Percentiles rank a stretch among this genome's conserved stretches.
These are phyloP conservation scores for Elegia similella DNA, from an alignment of 2,888 invertebrate genomes.

Conservation along the genomic window DNA sequence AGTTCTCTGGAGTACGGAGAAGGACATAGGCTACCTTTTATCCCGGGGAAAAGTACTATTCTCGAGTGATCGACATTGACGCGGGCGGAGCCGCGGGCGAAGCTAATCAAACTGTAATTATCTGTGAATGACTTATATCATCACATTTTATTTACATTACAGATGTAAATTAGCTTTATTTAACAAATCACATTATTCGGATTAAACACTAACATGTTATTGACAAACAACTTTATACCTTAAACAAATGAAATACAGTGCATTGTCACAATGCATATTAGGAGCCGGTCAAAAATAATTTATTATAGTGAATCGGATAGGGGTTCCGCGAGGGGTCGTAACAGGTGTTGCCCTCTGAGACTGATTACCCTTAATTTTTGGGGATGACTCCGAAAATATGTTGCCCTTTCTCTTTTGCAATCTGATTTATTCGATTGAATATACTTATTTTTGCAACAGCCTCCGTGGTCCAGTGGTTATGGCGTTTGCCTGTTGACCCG, in stretches of 20 bases:
- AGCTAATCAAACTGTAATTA: too few species aligned
- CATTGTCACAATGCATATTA: not conserved
- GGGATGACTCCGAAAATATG: constrained; percentile 44
- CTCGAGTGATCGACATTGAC: too few species aligned
- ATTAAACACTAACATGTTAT: not conserved
- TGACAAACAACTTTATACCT: not conserved
- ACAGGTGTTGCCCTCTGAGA: constrained; percentile 55
- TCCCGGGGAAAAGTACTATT: too few species aligned
- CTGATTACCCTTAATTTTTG: constrained; percentile 55
- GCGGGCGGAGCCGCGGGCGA: too few species aligned
- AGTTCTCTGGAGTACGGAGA: too few species aligned
- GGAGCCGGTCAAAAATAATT: constrained; percentile 23
- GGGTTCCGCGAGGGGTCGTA: constrained; percentile 42
- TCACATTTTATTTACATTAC: constrained; percentile 1
- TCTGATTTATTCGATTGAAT: constrained; percentile 6
- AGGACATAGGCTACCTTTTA: too few species aligned
- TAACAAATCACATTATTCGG: constrained; percentile 29
- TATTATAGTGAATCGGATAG: constrained; percentile 40
- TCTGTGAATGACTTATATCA: too few species aligned
- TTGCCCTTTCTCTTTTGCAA: constrained; percentile 20
- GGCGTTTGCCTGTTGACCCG: too few species aligned
- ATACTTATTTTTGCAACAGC: too few species aligned
- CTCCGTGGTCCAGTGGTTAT: too few species aligned
- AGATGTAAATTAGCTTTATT: constrained; percentile 4
- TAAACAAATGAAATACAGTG: not conserved